Base-by-base conservation (phyloP, 2,113 vertebrate species). In the Nycticebus coucang region DNA sequence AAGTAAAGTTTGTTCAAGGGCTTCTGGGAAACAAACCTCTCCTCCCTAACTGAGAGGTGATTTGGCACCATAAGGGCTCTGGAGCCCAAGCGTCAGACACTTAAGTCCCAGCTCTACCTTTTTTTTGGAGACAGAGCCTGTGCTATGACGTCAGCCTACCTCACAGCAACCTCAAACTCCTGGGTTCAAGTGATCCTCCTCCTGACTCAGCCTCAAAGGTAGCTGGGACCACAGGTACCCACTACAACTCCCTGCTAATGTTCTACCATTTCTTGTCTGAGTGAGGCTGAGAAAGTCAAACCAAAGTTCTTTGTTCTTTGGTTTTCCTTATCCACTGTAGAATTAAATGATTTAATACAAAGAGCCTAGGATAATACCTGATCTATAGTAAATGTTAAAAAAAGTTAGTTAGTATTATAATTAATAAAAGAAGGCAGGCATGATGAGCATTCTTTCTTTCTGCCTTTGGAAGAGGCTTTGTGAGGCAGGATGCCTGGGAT, bases 21-120 rank as follows among this genome's bases (percentile, higher is more conserved):
- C 17, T 87, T 82, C 59, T 66, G 59, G 82, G 30, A 96, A 96
- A 57, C 22, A 96, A 96, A 57, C 22, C 11, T 59, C 82, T 89
- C 89, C 89, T 68, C 35, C 45, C 60, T 60, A 13, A 64, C 9
- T 53, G 87, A 94, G 50, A 87, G 30, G 26, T 84, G 37, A 3
- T 75, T 92, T 97, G 78, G 71, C n/a, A 59, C 26, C 50, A 2
- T 11, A 45, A 92, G 17, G 14, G 30, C 45, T 78, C 53, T 74
- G 60, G 78, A 94, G 66, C 26, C 37, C 86, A 92, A 71, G 28
- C 45, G 7, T 50, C 22, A 37, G 45, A 85, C 45, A 10, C 53
- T n/a, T 64, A 83, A 95, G 45, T 68, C 37, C 37, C 66, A 50
- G 5, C 14, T 85, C 68, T 88, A 30, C 77, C 5, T 50, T 50